Evolutionary conservation across 2,888 invertebrate species (phyloP).

Genomic region (Eudemis profundana): DNA sequence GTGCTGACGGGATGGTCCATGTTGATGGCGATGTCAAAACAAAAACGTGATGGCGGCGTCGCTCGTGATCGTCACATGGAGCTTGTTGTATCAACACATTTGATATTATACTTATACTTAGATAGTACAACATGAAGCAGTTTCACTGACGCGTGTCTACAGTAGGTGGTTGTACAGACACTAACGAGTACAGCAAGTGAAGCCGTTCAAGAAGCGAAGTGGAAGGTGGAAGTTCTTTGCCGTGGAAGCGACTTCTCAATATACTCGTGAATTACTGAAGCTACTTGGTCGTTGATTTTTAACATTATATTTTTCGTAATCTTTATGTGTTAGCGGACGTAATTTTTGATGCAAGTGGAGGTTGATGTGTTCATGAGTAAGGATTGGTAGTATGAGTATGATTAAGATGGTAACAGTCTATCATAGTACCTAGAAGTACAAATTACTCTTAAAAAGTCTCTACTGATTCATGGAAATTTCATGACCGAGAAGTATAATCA

Average conservation of each 20-base stretch:
- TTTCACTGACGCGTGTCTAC: slow-evolving; percentile 38
- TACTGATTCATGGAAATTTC: slow-evolving; percentile 25
- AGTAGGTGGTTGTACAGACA: slow-evolving; percentile 49
- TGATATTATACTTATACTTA: slow-evolving; percentile 23
- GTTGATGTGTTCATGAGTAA: slow-evolving; percentile 49
- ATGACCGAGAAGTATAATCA: slow-evolving; percentile 20
- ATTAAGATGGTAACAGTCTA: slow-evolving; percentile 43
- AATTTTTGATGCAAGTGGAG: slow-evolving; percentile 42
- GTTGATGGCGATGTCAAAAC: slow-evolving; percentile 55
- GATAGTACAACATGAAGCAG: slow-evolving; percentile 38
- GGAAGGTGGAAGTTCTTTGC: slow-evolving; percentile 68
- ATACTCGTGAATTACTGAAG: slow-evolving; percentile 28
- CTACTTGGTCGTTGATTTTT: slow-evolving; percentile 26
- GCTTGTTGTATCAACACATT: slow-evolving; percentile 37
- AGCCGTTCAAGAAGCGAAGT: slow-evolving; percentile 68
- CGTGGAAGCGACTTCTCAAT: slow-evolving; percentile 59
- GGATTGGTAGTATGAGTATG: slow-evolving; percentile 45
- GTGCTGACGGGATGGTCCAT: slow-evolving; percentile 67
- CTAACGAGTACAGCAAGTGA: slow-evolving; percentile 64
- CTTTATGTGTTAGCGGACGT: slow-evolving; percentile 22
- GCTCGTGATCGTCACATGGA: slow-evolving; percentile 35
- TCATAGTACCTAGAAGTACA: slow-evolving; percentile 32
- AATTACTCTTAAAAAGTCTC: slow-evolving; percentile 22
- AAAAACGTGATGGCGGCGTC: slow-evolving; percentile 44
- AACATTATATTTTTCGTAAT: slow-evolving; percentile 16